Evolutionary conservation across 2,888 invertebrate species (phyloP), one percentile per base, ranked within the genome.

Genomic region (Exephanes ischioxanthus): DNA sequence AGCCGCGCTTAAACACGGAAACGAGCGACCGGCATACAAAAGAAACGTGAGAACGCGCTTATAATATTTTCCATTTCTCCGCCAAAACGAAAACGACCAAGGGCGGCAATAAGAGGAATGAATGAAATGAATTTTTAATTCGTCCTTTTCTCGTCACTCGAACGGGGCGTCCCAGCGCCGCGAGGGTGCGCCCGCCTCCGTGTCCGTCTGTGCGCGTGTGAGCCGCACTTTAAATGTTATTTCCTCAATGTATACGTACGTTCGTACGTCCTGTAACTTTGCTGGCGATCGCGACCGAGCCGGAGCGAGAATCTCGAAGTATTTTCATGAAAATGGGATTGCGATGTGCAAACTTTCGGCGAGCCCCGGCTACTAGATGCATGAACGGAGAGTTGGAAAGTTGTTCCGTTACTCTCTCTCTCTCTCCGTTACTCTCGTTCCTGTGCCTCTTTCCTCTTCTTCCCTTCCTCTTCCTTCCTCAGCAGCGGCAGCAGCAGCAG

Each of bases 241-340:
- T 81, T 78, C 81, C 70, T 19, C 72, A 51, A 79, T 51, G 51
- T 53, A 79, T 71, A 66, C 30, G 53, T 66, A 72, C 14, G 78
- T 78, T 63, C 85, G 79, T 85, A 80, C 79, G 58, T 63, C 80
- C 80, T 77, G 77, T 72, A 80, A 83, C 76, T 85, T 85, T 83
- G 53, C 80, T 33, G 71, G 79, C 82, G 55, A 71, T 26, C 61
- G 63, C 63, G 63, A 68, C 55, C 78, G 73, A 75, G 63, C 33
- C 48, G 45, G 75, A 45, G 75, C 48, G 67, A 76, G 85, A 82
- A 83, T 83, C 85, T 85, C 85, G 83, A 85, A 83, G 83, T 82
- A 85, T 85, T 85, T 85, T 85, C 83, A 85, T 83, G 85, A 85
- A 83, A 85, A 85, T 85, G 85, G 85, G 83, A 85, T 85, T 83